Conservation (phyloP, 2,888 invertebrate genomes). For the Apamea monoglypha region DNA sequence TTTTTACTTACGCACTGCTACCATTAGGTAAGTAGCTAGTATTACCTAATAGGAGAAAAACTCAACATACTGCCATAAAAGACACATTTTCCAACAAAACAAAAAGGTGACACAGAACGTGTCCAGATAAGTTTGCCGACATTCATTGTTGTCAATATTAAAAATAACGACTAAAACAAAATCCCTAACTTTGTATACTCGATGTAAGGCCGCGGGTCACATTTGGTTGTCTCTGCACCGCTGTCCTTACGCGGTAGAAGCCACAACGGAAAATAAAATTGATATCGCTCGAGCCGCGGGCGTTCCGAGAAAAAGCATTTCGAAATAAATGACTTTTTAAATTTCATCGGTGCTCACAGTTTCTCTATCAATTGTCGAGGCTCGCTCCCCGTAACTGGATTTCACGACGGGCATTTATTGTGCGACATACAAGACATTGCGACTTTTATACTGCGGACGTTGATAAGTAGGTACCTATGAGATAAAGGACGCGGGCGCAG, state of each 20-base stretch:
- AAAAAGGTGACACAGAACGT: conserved; percentile 48
- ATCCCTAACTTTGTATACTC: conserved; percentile 64
- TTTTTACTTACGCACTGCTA: neutral
- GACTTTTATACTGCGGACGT: conserved; percentile 82
- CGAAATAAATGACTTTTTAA: conserved; percentile 91
- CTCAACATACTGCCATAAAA: neutral
- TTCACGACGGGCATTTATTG: conserved; percentile 88
- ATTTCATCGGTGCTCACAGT: conserved; percentile 91
- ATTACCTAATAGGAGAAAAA: conserved; percentile 9
- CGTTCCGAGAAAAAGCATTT: conserved; percentile 89
- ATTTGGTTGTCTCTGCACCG: conserved; percentile 67
- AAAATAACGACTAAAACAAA: conserved; percentile 65
- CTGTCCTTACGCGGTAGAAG: conserved; percentile 78
- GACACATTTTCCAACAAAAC: conserved; percentile 26
- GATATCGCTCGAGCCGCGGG: conserved; percentile 88
- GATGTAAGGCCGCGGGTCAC: conserved; percentile 63
- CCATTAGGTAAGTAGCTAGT: neutral
- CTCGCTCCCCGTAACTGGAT: conserved; percentile 88
- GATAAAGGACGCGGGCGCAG: conserved; percentile 73
- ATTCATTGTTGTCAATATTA: conserved; percentile 67
- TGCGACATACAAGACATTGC: conserved; percentile 85
- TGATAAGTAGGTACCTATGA: conserved; percentile 68
- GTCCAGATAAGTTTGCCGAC: conserved; percentile 54
- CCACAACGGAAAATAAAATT: conserved; percentile 89
- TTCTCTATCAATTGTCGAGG: conserved; percentile 90